Evolutionary conservation across 2,888 invertebrate species (phyloP), one percentile per base, ranked within the genome.

Genomic region (Brachyopa scutellaris): DNA sequence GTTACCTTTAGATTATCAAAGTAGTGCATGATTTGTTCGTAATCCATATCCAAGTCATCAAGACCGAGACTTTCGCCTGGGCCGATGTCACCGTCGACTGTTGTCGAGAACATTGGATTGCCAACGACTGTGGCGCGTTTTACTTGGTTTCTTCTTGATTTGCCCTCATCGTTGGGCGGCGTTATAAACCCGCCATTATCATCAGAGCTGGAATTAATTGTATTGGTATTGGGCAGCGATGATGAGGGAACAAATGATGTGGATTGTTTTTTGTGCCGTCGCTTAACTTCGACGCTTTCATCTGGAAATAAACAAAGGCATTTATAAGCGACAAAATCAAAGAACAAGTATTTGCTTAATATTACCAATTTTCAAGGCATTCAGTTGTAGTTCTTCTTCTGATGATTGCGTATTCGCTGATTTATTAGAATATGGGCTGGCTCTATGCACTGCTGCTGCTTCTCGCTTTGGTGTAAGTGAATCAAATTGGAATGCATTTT

Each of bases 21-120:
- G 92, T 98, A 98, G 90, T 97, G 96, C 96, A 98, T 97, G 91
- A 99, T 96, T 93, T 98, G 97, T 90, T 98, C 97, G 92, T 98
- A 98, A 92, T 98, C 97, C 97, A 98, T 97, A 89, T 96, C 96
- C 85, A 97, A 93, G 90, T 96, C 96, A 90, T 96, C 96, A 86
- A 96, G 92, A 55, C 93, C 94, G 78, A 95, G 93, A 85, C 93
- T 91, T 86, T 94, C 94, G 40, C 92, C 93, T 80, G 91, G 92
- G 85, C 90, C 89, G 84, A 89, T 89, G 61, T 91, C 91, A 76
- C 92, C 92, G 88, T 92, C 88, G 85, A 89, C 89, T 77, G 90
- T 89, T 86, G 87, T 90, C 62, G 95, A 95, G 91, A 94, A 96
- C 96, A 97, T 96, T 67, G 97, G 96, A 91, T 96, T 97, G 84